Evolutionary conservation across 2,113 vertebrate genomes (phyloP).

Genomic region (Prolemur simus): DNA sequence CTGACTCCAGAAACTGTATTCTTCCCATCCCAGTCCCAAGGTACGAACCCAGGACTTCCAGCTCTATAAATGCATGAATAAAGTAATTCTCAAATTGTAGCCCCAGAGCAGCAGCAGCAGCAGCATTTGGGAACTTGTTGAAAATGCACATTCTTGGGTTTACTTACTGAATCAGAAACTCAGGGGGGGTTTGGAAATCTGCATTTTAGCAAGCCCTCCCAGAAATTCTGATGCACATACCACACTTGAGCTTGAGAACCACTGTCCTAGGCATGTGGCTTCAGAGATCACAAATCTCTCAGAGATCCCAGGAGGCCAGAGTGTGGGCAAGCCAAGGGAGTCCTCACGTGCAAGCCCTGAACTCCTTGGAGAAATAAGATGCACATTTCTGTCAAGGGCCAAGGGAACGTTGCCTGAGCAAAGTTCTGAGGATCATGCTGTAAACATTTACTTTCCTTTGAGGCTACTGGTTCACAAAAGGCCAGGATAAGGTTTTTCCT

Average conservation of each 20-base stretch:
- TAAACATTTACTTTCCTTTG: conserved; percentile 50
- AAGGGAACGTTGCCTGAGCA: background rate
- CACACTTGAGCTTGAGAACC: background rate
- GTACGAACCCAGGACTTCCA: background rate
- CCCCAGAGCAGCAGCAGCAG: background rate
- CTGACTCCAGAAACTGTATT: background rate
- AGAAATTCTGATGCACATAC: background rate
- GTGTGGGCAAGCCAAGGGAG: background rate
- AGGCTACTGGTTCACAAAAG: conserved; percentile 51
- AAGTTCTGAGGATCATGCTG: background rate
- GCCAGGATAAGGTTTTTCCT: conserved; percentile 51
- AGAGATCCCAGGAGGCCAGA: background rate
- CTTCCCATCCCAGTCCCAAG: background rate
- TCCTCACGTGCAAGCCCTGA: background rate
- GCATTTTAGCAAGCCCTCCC: background rate
- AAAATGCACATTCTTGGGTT: background rate
- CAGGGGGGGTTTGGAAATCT: no score
- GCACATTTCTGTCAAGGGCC: background rate
- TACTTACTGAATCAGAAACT: background rate
- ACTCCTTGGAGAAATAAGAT: background rate
- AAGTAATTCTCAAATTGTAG: background rate
- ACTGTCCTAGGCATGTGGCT: background rate
- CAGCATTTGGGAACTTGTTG: background rate
- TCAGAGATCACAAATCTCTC: background rate
- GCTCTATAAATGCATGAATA: background rate